Conservation (phyloP, 2,113 vertebrate species). For the Tragelaphus strepsiceros region DNA sequence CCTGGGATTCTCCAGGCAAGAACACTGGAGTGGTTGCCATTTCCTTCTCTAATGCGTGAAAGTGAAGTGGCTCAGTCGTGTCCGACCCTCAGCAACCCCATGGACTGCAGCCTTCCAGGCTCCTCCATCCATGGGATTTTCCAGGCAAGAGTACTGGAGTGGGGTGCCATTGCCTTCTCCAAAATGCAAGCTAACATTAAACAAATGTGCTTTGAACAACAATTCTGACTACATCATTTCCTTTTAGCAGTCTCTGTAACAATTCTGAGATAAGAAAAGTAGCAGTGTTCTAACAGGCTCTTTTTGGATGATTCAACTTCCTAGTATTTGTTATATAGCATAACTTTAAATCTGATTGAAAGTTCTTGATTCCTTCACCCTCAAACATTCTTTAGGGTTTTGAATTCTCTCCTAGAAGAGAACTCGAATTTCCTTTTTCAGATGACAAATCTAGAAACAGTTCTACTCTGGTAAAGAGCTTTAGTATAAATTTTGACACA, state of each 20-base stretch:
- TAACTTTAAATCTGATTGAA: background rate
- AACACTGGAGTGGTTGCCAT: too few relatives aligned
- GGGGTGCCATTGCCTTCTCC: too few relatives aligned
- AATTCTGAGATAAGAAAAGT: background rate
- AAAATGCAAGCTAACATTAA: background rate
- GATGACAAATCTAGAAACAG: background rate
- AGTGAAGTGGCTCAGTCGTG: too few relatives aligned
- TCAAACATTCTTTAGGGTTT: background rate
- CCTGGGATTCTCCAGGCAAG: too few relatives aligned
- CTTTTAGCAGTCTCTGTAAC: background rate
- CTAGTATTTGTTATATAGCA: background rate
- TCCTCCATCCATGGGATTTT: too few relatives aligned
- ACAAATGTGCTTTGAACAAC: background rate
- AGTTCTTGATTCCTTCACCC: background rate
- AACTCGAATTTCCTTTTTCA: background rate
- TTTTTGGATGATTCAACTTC: background rate
- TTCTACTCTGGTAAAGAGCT: background rate
- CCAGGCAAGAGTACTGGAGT: too few relatives aligned
- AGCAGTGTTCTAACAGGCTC: background rate
- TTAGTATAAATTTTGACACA: background rate
- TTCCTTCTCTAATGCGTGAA: too few relatives aligned
- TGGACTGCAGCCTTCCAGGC: too few relatives aligned
- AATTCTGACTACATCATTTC: background rate
- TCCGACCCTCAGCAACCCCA: too few relatives aligned
- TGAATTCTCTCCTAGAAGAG: background rate